Base-by-base conservation (phyloP, 2,797 vertebrate species). In the Enteromius mattozi region DNA sequence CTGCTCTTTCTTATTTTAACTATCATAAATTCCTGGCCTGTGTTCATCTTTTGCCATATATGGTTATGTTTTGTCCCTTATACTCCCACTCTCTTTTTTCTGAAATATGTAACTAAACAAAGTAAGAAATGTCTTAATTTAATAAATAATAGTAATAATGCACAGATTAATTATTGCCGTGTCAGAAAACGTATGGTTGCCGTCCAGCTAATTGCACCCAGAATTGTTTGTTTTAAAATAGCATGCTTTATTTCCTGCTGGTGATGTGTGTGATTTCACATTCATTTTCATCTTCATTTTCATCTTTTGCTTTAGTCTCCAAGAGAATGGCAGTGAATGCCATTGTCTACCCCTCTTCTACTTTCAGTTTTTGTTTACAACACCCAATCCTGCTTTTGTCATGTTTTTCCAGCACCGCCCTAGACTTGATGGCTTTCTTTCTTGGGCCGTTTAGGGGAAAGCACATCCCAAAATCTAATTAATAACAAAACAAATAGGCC, bases 41-140 rank as follows among this genome's bases (percentile, higher is more conserved):
- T n/a, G 21, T 76, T 74, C 35, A 5, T 75, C 7, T 75, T 66
- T 65, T 59, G n/a, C 63, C 63, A 42, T 83, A 69, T 83, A 83
- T 83, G 81, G 61, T 33, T 51, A 76, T 65, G 61, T 37, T 27
- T 14, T 7, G 47, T 77, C 21, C 14, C 16, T 14, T n/a, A 24
- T 2, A 4, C 49, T 45, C 24, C 16, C 30, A 9, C 30, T 40
- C 14, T 35, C 33, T 66, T 2, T 27, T 72, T 61, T 59, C 13
- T 74, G n/a, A 27, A 82, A 65, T 49, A 51, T 65, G 56, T 37
- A 54, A 42, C 61, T 12, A 82, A 17, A 14, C 17, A 21, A 77
- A 66, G 61, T 37, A n/a, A 63, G n/a, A 76, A 51, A 77, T 65
- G 21, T 40, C 3, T 49, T 35, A 4, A 40, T 71, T 70, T 24